Conservation (phyloP, 1,140 invertebrate genomes). For the Macrobrachium rosenbergii region DNA sequence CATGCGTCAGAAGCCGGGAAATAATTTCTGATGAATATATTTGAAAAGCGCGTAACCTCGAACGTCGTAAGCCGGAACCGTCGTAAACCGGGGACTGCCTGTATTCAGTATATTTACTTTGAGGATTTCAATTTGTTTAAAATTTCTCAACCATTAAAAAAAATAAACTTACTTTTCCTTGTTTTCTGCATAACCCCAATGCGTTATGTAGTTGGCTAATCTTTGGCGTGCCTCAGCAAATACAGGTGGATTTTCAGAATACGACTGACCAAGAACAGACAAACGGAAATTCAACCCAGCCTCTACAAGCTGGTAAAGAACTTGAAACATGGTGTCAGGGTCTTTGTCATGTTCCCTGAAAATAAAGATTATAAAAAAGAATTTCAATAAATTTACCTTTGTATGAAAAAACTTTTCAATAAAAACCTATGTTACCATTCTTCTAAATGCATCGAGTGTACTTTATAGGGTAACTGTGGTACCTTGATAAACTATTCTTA, state of each 20-base stretch:
- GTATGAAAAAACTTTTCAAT: neutral
- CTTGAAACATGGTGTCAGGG: conserved; percentile 77
- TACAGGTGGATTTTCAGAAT: conserved; percentile 74
- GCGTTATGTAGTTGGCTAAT: conserved; percentile 74
- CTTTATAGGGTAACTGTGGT: too few relatives aligned
- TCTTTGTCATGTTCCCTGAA: conserved; percentile 83
- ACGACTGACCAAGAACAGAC: conserved; percentile 77
- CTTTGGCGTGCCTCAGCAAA: conserved; percentile 73
- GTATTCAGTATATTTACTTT: too few relatives aligned
- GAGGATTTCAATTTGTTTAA: too few relatives aligned
- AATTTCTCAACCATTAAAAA: too few relatives aligned
- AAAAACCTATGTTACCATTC: too few relatives aligned
- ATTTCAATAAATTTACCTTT: neutral
- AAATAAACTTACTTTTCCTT: conserved; percentile 69
- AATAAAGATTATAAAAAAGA: neutral
- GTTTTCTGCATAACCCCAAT: conserved; percentile 76
- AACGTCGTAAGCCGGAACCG: too few relatives aligned
- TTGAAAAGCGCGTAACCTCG: too few relatives aligned
- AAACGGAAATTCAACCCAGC: conserved; percentile 75
- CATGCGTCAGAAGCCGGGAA: too few relatives aligned
- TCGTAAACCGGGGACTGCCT: too few relatives aligned
- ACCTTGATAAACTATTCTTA: too few relatives aligned
- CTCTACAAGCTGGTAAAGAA: conserved; percentile 74
- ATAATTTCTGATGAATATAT: too few relatives aligned
- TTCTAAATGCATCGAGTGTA: too few relatives aligned